These are phyloP conservation scores for Chondrilla cf. caribensis DNA, from an alignment of 37 sponge, comb jelly and placozoan species.

Conservation along the genomic window DNA sequence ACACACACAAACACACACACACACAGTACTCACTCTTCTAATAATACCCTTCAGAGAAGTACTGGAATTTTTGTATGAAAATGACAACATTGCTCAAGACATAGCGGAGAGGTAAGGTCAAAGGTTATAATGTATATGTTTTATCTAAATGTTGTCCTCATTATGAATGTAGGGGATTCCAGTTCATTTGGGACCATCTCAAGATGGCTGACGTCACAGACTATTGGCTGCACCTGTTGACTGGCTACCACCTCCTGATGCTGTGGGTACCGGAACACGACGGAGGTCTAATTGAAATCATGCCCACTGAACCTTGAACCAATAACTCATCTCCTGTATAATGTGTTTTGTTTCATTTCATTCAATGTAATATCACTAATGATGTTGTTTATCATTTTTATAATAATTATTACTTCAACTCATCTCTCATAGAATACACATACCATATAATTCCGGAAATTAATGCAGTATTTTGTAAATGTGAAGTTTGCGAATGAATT, in stretches of 20 bases:
- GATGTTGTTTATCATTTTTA: no score
- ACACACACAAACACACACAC: no score
- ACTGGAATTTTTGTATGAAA: constrained; percentile 58
- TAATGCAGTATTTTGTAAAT: no score
- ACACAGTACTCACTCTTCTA: no score
- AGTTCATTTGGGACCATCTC: constrained; percentile 72
- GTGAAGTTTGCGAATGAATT: no score
- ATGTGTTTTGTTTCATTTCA: no score
- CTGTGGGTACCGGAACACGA: constrained; percentile 45
- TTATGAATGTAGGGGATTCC: constrained; percentile 47
- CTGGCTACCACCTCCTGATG: constrained; percentile 44
- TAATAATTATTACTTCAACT: no score
- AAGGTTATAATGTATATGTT: background rate
- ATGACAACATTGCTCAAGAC: constrained; percentile 59
- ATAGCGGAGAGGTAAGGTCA: constrained; percentile 77
- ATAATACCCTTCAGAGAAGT: constrained; percentile 77
- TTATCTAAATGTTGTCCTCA: background rate
- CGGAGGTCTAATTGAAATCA: background rate
- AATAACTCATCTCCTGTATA: no score
- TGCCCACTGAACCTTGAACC: no score
- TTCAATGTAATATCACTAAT: no score
- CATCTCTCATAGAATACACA: no score
- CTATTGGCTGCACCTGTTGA: constrained; percentile 75
- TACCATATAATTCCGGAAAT: no score
- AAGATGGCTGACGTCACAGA: constrained; percentile 53